Evolutionary conservation across 1,140 invertebrate species (phyloP).

Genomic region (Aphis gossypii): DNA sequence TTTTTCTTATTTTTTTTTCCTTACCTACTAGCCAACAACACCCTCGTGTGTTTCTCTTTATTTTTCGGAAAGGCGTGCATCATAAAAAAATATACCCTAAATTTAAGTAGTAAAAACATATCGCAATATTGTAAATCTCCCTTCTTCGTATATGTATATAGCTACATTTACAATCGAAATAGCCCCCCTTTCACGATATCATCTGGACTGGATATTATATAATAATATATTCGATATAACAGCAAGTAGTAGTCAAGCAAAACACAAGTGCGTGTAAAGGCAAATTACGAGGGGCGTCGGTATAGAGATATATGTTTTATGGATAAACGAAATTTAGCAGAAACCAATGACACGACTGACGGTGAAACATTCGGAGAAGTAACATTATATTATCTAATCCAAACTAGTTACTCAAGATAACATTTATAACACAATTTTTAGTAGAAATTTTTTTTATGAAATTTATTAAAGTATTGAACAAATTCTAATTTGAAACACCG

Average conservation of each 20-base stretch:
- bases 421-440: not conserved
- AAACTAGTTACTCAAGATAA: not conserved
- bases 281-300: not conserved
- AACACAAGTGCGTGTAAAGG: not conserved
- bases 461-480: no score
- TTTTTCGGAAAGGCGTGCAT: not conserved
- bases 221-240: not conserved
- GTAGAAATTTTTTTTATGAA: no score
- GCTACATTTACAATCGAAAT: constrained; percentile 31
- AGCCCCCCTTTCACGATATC: not conserved
- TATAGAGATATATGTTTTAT: not conserved
- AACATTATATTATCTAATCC: not conserved
- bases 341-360: not conserved
- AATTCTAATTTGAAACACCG: no score
- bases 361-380: not conserved
- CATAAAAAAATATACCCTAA: constrained; percentile 45
- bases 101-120: constrained; percentile 38
- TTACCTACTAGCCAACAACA: constrained; percentile 29
- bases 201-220: not conserved
- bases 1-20: not conserved
- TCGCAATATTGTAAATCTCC: constrained; percentile 48
- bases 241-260: not conserved
- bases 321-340: not conserved
- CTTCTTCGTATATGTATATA: not conserved
- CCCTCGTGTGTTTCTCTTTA: constrained; percentile 25